Conservation (phyloP, 2,888 invertebrate genomes). For the Spisula subtruncata region DNA sequence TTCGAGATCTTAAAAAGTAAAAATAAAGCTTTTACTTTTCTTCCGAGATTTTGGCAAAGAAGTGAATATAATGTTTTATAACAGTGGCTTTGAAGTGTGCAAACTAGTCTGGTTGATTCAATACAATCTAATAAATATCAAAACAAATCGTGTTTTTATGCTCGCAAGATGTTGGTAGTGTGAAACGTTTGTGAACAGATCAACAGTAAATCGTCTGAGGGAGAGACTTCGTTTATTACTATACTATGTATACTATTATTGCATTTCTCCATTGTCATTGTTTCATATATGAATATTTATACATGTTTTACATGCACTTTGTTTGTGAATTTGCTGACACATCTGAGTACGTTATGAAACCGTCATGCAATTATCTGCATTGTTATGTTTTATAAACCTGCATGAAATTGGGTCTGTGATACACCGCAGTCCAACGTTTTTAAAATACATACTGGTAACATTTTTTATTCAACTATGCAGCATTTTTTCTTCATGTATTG, state of each 20-base stretch:
- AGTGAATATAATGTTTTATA: background rate
- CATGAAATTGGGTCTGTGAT: background rate
- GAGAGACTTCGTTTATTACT: background rate
- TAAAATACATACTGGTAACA: no score
- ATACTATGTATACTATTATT: background rate
- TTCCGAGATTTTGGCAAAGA: background rate
- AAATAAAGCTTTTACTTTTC: no score
- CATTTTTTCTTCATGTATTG: no score
- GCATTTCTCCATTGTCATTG: background rate
- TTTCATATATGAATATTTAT: background rate
- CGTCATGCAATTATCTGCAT: background rate
- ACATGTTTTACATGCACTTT: background rate
- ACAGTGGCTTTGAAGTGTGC: background rate
- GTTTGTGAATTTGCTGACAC: background rate
- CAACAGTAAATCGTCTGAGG: background rate
- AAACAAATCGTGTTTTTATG: background rate
- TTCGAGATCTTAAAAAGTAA: background rate
- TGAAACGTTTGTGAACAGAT: background rate
- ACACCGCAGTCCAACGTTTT: background rate
- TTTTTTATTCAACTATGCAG: no score
- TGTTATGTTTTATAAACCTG: background rate
- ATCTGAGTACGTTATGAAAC: background rate
- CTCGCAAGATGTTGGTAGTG: no score
- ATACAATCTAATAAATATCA: background rate
- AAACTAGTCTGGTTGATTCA: background rate